Conservation (phyloP, 2,113 vertebrate species). For the Misgurnus anguillicaudatus region DNA sequence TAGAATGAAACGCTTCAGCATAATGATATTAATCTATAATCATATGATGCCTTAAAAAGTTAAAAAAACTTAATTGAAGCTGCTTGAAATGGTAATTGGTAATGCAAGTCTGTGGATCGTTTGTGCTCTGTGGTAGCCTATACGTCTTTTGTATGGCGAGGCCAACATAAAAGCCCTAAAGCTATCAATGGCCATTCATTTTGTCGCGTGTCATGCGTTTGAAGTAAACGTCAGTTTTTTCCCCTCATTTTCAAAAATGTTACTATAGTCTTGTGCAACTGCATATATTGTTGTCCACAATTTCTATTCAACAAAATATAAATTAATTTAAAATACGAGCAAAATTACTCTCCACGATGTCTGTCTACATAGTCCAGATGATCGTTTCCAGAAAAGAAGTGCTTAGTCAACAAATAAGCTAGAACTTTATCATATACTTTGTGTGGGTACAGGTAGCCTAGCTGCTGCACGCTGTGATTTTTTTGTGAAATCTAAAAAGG, state of each 20-base stretch:
- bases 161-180: conserved; percentile 41
- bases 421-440: no score
- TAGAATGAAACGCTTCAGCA: not conserved
- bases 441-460: no score
- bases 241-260: conserved; percentile 6
- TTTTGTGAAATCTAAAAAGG: not conserved
- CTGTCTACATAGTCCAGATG: not conserved
- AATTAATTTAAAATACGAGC: not conserved
- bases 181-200: conserved; percentile 28
- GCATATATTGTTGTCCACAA: no score
- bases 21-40: not conserved
- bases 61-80: no score
- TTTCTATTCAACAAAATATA: not conserved
- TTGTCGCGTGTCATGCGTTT: conserved; percentile 53
- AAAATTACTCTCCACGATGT: not conserved
- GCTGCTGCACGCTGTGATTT: not conserved
- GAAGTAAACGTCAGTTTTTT: not conserved
- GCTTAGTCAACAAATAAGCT: no score
- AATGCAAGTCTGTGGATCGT: no score
- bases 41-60: not conserved
- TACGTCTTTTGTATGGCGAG: conserved; percentile 49
- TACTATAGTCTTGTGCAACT: not conserved
- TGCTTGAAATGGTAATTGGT: not conserved
- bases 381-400: no score
- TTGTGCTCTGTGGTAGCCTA: conserved; percentile 48